These are phyloP conservation scores for Notamacropus eugenii DNA, from an alignment of 2,797 vertebrate species.

Conservation along the genomic window DNA sequence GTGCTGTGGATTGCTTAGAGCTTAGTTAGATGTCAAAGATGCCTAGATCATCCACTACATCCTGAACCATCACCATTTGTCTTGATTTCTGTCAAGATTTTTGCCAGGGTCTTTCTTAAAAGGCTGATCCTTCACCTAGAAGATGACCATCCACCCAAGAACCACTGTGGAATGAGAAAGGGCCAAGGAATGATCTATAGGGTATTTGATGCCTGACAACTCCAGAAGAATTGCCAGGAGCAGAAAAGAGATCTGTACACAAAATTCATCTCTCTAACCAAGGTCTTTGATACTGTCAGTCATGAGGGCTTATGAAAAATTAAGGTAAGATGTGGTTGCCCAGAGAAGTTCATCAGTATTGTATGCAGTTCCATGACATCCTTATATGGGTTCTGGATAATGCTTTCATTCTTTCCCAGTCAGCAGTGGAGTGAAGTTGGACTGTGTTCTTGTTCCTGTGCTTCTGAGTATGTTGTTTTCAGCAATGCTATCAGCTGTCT, in stretches of 20 bases:
- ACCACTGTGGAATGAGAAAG: background rate
- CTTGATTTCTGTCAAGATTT: background rate
- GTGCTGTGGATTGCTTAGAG: background rate
- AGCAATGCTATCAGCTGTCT: background rate
- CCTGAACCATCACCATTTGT: background rate
- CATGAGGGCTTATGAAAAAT: background rate
- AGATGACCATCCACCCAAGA: background rate
- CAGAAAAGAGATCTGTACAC: too few species aligned
- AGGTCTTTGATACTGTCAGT: background rate
- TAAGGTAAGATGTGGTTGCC: too few species aligned
- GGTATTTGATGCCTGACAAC: background rate
- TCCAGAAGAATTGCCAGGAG: background rate
- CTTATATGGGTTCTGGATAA: background rate
- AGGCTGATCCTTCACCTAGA: too few species aligned
- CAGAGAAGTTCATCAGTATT: background rate
- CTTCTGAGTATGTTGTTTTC: background rate
- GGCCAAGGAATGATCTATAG: background rate
- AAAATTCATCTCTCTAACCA: background rate
- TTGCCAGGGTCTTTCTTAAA: too few species aligned
- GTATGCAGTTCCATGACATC: background rate
- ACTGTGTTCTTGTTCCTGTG: background rate
- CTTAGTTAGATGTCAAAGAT: background rate
- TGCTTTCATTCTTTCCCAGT: background rate
- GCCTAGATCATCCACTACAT: background rate
- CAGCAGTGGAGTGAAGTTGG: background rate